phyloP scores from a whole-genome alignment of 2,113 vertebrate genomes.

The Cromileptes altivelis region DNA sequence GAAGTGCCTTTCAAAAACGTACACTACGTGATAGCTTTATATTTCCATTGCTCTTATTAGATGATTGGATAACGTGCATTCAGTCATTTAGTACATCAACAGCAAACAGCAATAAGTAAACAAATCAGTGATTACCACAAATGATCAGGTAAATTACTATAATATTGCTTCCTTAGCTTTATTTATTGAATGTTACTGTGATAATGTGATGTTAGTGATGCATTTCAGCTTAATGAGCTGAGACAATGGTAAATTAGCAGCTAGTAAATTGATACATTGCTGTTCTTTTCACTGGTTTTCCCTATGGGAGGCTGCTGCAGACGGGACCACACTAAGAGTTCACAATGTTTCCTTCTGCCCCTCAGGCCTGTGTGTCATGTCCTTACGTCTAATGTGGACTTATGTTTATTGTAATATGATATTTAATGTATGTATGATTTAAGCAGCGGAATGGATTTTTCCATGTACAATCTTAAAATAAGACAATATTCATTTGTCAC shows the following conservation, averaged over 20 bases:
- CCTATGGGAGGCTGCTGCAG: constrained; percentile 49
- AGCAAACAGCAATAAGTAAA: constrained; percentile 41
- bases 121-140: constrained; percentile 59
- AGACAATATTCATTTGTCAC: neutral
- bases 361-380: constrained; percentile 10
- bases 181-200: constrained; percentile 66
- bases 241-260: constrained; percentile 69
- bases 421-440: neutral
- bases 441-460: neutral
- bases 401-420: neutral
- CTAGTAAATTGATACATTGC: constrained; percentile 69
- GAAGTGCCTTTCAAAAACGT: neutral
- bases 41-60: constrained; percentile 30
- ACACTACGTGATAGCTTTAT: neutral
- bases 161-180: constrained; percentile 59
- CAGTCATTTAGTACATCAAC: constrained; percentile 21
- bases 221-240: constrained; percentile 70
- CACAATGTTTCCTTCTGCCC: constrained; percentile 1
- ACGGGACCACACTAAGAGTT: constrained; percentile 1
- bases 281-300: constrained; percentile 59
- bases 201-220: constrained; percentile 70
- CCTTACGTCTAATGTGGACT: neutral
- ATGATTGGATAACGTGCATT: constrained; percentile 45
- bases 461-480: neutral
- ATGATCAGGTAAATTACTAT: constrained; percentile 58